Conservation (phyloP, 2,888 invertebrate species). For the Drosophila dives region DNA sequence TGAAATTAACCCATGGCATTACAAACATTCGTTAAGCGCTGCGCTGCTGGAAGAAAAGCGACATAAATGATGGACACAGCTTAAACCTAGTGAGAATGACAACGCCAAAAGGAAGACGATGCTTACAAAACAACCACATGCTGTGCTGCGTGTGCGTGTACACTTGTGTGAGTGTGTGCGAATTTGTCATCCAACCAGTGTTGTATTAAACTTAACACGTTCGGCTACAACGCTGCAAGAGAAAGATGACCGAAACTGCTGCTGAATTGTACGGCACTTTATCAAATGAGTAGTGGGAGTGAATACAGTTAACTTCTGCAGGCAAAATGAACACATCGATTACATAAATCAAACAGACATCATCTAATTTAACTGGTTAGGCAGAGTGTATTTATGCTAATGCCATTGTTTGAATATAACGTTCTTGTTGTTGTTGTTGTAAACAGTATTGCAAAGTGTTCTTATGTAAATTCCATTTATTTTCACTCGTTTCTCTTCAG, state of each 20-base stretch:
- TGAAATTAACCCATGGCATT: constrained; percentile 57
- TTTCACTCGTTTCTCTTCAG: not conserved
- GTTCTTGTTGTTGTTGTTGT: not conserved
- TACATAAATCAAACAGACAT: constrained; percentile 40
- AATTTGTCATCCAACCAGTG: constrained; percentile 58
- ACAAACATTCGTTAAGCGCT: constrained; percentile 53
- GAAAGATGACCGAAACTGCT: constrained; percentile 71
- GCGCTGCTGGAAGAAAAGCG: constrained; percentile 18
- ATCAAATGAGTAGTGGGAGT: constrained; percentile 4
- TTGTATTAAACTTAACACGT: constrained; percentile 38
- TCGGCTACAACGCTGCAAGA: constrained; percentile 67
- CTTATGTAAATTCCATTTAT: not conserved
- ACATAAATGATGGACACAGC: constrained; percentile 56
- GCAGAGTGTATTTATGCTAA: not conserved
- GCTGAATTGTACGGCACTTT: constrained; percentile 45
- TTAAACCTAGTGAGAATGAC: constrained; percentile 53
- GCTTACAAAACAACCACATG: constrained; percentile 31
- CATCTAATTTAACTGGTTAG: constrained; percentile 13
- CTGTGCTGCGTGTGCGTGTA: constrained; percentile 15
- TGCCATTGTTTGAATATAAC: not conserved
- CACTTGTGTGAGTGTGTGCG: constrained; percentile 8
- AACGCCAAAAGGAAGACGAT: constrained; percentile 38
- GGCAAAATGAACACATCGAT: constrained; percentile 48
- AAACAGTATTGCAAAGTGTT: not conserved
- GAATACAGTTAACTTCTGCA: constrained; percentile 46